Percentiles rank a stretch among this genome's conserved stretches.
Conservation (phyloP, 2,113 vertebrate genomes). For the Sylvia atricapilla region DNA sequence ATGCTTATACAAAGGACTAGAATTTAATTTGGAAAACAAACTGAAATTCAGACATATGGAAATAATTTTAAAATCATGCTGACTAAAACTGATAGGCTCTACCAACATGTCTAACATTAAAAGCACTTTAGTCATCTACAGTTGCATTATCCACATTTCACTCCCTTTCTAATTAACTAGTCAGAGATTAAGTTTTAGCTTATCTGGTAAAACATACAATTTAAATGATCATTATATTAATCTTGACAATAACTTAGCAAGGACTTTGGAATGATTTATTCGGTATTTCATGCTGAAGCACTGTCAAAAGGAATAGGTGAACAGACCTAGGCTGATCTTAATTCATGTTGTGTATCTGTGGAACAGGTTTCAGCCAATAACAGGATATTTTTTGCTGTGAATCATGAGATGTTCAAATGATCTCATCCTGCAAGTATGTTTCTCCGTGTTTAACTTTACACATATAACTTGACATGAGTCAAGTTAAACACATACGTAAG, state of each 20-base stretch:
- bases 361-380: background rate
- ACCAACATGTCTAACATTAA: background rate
- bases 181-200: background rate
- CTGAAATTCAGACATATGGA: slow-evolving; percentile 50
- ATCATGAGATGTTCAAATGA: slow-evolving; percentile 34
- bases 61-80: slow-evolving; percentile 25
- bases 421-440: background rate
- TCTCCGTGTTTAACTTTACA: slow-evolving; percentile 29
- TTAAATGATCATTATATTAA: background rate
- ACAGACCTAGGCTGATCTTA: background rate
- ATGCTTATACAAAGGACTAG: background rate
- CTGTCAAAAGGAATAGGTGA: background rate
- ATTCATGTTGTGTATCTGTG: background rate
- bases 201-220: background rate
- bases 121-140: background rate
- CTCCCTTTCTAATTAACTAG: slow-evolving; percentile 12
- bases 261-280: background rate
- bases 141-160: background rate
- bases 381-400: background rate
- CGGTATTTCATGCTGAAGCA: background rate
- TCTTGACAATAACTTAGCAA: background rate
- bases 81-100: slow-evolving; percentile 5
- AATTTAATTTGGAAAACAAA: slow-evolving; percentile 37
- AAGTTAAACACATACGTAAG: slow-evolving; percentile 51
- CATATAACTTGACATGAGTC: background rate